A percentile compares a stretch with the other conserved stretches of the same genome.
phyloP scores from a whole-genome alignment of 1,140 invertebrate species.

The Philopotamus ludificatus region DNA sequence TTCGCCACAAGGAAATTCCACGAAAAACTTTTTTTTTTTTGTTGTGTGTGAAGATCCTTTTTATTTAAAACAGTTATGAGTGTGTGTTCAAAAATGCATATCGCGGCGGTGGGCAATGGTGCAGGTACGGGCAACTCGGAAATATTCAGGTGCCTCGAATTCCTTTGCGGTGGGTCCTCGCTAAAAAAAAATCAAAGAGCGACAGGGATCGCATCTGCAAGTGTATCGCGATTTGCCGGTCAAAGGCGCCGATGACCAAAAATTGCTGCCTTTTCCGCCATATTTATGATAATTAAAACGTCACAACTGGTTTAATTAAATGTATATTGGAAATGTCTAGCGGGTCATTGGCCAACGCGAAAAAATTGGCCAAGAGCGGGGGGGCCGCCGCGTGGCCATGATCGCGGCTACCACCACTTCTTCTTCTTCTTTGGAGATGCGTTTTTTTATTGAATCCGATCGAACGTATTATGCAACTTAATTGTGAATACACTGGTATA shows the following conservation, averaged over 20 bases:
- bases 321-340: not conserved
- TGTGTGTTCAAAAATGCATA: not conserved
- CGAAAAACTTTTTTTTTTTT: not conserved
- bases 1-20: not conserved
- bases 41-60: not conserved
- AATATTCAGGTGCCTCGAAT: not conserved
- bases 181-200: not conserved
- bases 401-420: not conserved
- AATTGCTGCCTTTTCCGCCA: slow-evolving; percentile 7
- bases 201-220: not conserved
- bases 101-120: not conserved
- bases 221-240: not conserved
- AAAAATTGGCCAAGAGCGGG: not conserved
- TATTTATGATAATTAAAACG: slow-evolving; percentile 11
- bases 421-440: not conserved
- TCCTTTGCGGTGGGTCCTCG: not conserved
- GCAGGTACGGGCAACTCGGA: not conserved
- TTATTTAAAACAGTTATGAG: not conserved
- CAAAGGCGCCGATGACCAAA: slow-evolving; percentile 1
- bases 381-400: not conserved
- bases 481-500: not conserved
- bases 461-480: not conserved
- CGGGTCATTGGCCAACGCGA: not conserved
- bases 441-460: not conserved
- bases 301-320: slow-evolving; percentile 12